Conservation (phyloP, 2,113 vertebrate genomes). For the Sinocyclocheilus anophthalmus region DNA sequence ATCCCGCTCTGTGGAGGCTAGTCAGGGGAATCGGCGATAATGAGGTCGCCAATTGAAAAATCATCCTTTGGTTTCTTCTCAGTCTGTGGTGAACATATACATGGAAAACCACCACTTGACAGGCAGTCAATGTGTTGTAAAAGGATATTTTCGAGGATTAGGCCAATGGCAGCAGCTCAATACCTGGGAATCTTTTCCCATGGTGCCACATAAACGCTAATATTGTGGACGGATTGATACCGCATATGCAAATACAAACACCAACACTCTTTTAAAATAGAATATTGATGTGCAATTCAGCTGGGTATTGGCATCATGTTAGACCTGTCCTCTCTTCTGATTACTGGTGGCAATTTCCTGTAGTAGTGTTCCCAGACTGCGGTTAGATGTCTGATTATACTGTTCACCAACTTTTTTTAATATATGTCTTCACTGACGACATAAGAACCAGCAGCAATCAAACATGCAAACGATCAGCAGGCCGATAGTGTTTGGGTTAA, state of each 20-base stretch:
- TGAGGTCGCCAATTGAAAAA: slow-evolving; percentile 31
- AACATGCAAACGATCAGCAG: slow-evolving; percentile 72
- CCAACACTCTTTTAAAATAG: background rate
- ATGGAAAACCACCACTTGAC: slow-evolving; percentile 20
- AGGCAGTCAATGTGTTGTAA: slow-evolving; percentile 17
- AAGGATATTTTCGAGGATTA: slow-evolving; percentile 23
- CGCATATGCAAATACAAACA: background rate
- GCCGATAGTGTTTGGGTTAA: slow-evolving; percentile 75
- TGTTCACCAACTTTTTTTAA: slow-evolving; percentile 69
- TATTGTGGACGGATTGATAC: background rate
- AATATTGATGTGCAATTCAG: slow-evolving; percentile 28
- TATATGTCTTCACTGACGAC: slow-evolving; percentile 71
- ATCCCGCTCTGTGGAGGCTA: background rate
- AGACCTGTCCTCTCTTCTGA: slow-evolving; percentile 20
- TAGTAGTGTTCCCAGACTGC: slow-evolving; percentile 53
- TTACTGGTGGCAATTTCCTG: slow-evolving; percentile 70
- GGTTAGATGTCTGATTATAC: slow-evolving; percentile 74
- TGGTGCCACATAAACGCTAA: background rate
- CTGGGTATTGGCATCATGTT: background rate
- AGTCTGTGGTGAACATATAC: background rate
- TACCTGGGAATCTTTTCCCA: slow-evolving; percentile 2
- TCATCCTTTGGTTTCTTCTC: slow-evolving; percentile 14
- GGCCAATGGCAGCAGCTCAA: slow-evolving; percentile 10
- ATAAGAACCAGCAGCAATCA: slow-evolving; percentile 76
- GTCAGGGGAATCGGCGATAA: slow-evolving; percentile 18